Evolutionary conservation across 2,797 vertebrate genomes (phyloP), one percentile per base, ranked within the genome.

Genomic region (Sardinella longiceps): DNA sequence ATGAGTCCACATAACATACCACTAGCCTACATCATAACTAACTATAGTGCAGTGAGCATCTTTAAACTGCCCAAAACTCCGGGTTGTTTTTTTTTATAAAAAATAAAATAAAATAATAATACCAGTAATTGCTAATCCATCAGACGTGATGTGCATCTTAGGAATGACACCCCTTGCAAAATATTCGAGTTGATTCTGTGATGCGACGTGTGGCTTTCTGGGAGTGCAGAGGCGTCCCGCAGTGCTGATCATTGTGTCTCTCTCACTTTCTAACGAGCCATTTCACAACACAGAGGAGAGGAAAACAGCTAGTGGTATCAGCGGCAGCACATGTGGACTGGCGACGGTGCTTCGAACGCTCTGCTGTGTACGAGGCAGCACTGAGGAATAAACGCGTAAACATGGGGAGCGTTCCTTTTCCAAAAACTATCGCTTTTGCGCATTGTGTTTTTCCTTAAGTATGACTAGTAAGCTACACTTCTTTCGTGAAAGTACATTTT

Each of bases 191-290:
- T 37, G 70, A 77, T 74, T 58, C 45, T 50, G 11, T 33, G 5
- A 28, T 82, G 25, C 85, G 60, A 80, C 84, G 84, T 74, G 63
- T 83, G 85, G 84, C 83, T 82, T 58, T 83, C 39, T 23, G 85
- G 82, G 88, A 74, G 81, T 81, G 85, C 80, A 88, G 91, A 50
- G 90, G 92, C 92, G 94, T 94, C 95, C 92, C 82, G 93, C 94
- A 85, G 93, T 92, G 93, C 87, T 85, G 91, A 94, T 95, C 92
- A 94, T 92, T 94, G 93, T 93, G 92, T 95, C 92, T 95, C 92
- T 77, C 94, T 94, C 95, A 95, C 94, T 94, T 95, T 94, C 90
- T 92, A 92, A 95, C 93, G 80, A 93, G 90, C 91, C 94, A 92
- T 92, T 93, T 93, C 87, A 92, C 92, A 93, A 91, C 89, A 92